These are phyloP conservation scores for Epiblema foenella DNA, from an alignment of 2,888 invertebrate species.

Conservation along the genomic window DNA sequence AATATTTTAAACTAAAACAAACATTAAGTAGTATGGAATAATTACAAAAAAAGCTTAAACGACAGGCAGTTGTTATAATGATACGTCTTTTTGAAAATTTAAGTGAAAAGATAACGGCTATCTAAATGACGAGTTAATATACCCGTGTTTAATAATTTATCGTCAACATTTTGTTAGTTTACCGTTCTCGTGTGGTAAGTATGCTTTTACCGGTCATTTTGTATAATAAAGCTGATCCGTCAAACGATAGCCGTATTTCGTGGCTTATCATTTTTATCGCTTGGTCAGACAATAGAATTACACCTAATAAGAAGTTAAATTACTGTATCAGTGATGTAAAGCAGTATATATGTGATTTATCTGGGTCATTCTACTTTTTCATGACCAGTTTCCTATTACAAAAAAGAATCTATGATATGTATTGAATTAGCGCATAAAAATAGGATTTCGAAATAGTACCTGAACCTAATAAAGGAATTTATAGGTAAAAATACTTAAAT, in stretches of 20 bases:
- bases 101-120: slow-evolving; percentile 63
- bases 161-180: slow-evolving; percentile 62
- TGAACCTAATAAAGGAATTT: too few relatives aligned
- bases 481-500: too few relatives aligned
- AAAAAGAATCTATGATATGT: too few relatives aligned
- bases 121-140: slow-evolving; percentile 73
- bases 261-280: slow-evolving; percentile 32
- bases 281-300: slow-evolving; percentile 37
- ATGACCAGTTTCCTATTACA: too few relatives aligned
- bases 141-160: slow-evolving; percentile 58
- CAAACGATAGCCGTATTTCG: slow-evolving; percentile 30
- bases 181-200: slow-evolving; percentile 59
- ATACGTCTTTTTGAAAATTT: not conserved
- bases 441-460: too few relatives aligned
- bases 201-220: slow-evolving; percentile 34
- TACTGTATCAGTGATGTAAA: not conserved
- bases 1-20: slow-evolving; percentile 66
- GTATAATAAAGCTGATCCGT: slow-evolving; percentile 40
- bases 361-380: too few relatives aligned
- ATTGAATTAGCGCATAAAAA: too few relatives aligned
- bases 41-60: not conserved
- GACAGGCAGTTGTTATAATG: not conserved
- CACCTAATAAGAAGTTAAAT: slow-evolving; percentile 17
- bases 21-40: slow-evolving; percentile 52
- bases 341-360: not conserved